Conservation (phyloP, 1,140 invertebrate genomes). For the Tachypleus tridentatus region DNA sequence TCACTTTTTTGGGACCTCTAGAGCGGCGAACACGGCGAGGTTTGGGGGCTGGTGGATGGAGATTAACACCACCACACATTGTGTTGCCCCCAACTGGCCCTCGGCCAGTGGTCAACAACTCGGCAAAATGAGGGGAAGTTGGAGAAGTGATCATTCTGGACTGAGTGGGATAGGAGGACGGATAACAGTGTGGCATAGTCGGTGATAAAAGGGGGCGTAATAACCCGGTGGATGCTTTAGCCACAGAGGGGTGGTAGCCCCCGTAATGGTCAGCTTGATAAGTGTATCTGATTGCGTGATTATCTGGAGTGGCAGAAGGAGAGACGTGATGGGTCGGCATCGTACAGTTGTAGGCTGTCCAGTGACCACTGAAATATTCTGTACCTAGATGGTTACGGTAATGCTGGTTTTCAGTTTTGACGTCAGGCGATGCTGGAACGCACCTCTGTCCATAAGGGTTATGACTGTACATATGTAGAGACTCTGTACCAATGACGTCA, state of each 20-base stretch:
- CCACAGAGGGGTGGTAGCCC: constrained; percentile 7
- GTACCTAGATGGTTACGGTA: no score
- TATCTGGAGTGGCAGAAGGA: constrained; percentile 11
- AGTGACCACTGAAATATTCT: no score
- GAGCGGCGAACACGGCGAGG: constrained; percentile 31
- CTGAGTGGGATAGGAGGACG: constrained; percentile 19
- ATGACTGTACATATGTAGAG: no score
- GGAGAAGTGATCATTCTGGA: constrained; percentile 41
- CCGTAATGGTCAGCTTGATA: constrained; percentile 14
- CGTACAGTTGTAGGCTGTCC: no score
- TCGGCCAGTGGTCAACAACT: constrained; percentile 25
- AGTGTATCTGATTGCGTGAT: constrained; percentile 5
- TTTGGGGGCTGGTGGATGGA: background rate
- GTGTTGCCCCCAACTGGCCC: constrained; percentile 9
- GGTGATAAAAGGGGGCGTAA: constrained; percentile 1
- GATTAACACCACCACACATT: no score
- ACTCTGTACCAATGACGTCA: no score
- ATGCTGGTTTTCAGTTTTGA: no score
- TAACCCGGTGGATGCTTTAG: constrained; percentile 5
- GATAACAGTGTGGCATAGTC: constrained; percentile 8
- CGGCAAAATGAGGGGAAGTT: constrained; percentile 41
- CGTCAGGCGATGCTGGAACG: no score
- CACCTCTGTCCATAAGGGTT: no score
- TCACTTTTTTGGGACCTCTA: constrained; percentile 35
- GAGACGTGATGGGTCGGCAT: constrained; percentile 3